Percentiles rank a stretch among this genome's conserved stretches.
phyloP scores from a whole-genome alignment of 2,113 vertebrate genomes.

The Pipra filicauda region DNA sequence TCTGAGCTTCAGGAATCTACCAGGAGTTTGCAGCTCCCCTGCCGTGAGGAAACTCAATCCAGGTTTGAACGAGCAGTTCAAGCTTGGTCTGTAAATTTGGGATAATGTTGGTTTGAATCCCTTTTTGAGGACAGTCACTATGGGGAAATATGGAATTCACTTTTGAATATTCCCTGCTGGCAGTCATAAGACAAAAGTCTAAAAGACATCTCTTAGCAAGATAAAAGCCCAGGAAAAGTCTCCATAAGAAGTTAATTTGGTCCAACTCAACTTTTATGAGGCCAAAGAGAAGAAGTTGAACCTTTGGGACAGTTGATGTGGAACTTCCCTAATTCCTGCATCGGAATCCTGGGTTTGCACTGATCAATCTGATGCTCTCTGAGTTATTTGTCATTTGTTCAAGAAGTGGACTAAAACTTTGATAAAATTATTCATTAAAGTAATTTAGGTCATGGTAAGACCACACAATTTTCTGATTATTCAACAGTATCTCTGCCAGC shows the following conservation, averaged over 20 bases:
- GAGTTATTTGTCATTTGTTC: neutral
- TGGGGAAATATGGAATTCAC: neutral
- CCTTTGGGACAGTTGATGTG: neutral
- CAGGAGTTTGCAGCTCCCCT: neutral
- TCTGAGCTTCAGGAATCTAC: neutral
- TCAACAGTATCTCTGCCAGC: neutral
- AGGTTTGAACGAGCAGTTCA: neutral
- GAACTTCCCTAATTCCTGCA: neutral
- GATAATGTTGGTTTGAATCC: neutral
- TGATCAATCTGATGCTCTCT: neutral
- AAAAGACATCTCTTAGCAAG: neutral
- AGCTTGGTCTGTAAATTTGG: neutral
- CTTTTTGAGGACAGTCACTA: neutral
- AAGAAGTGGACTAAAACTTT: neutral
- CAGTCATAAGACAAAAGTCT: neutral
- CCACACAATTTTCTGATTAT: neutral
- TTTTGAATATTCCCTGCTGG: neutral
- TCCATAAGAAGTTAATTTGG: neutral
- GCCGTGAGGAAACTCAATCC: neutral
- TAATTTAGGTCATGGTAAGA: neutral
- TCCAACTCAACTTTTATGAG: neutral
- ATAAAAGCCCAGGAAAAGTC: neutral
- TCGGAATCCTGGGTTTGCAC: neutral
- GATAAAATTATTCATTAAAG: neutral
- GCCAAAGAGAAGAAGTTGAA: neutral